Evolutionary conservation across 2,797 vertebrate genomes (phyloP).

Genomic region (Microcaecilia unicolor): DNA sequence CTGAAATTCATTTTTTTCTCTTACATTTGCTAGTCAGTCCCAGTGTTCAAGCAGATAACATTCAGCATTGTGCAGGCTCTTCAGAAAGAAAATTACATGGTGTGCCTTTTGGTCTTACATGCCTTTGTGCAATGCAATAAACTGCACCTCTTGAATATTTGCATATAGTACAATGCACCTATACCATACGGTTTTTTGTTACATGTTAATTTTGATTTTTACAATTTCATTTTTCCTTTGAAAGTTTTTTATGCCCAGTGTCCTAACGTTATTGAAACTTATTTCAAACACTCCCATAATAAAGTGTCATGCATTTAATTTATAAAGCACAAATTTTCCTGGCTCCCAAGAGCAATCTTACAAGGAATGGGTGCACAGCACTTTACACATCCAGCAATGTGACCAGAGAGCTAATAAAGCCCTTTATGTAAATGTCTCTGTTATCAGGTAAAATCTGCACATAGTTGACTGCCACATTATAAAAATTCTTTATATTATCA

Average conservation of each 20-base stretch:
- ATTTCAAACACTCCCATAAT: constrained; percentile 46
- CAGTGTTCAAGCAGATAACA: no score
- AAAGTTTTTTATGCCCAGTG: constrained; percentile 32
- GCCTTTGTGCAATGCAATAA: no score
- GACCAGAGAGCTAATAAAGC: constrained; percentile 54
- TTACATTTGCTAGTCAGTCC: no score
- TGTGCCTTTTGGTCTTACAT: no score
- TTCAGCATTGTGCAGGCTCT: no score
- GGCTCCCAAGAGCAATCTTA: constrained; percentile 45
- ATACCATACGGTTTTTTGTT: constrained; percentile 6
- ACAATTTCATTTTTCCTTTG: constrained; percentile 29
- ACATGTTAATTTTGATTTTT: constrained; percentile 35
- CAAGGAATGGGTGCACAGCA: constrained; percentile 28
- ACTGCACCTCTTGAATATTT: constrained; percentile 24
- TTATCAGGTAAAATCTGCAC: constrained; percentile 62
- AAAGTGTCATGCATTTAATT: constrained; percentile 52
- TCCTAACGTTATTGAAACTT: constrained; percentile 50
- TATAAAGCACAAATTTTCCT: constrained; percentile 44
- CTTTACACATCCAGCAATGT: constrained; percentile 40
- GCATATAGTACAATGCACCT: constrained; percentile 13
- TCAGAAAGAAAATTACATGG: no score
- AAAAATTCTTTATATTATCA: constrained; percentile 65
- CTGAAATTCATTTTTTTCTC: no score
- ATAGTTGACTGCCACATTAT: constrained; percentile 57
- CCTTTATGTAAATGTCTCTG: constrained; percentile 60